Evolutionary conservation across 2,113 vertebrate species (phyloP), one percentile per base, ranked within the genome.

Genomic region (Panurus biarmicus): DNA sequence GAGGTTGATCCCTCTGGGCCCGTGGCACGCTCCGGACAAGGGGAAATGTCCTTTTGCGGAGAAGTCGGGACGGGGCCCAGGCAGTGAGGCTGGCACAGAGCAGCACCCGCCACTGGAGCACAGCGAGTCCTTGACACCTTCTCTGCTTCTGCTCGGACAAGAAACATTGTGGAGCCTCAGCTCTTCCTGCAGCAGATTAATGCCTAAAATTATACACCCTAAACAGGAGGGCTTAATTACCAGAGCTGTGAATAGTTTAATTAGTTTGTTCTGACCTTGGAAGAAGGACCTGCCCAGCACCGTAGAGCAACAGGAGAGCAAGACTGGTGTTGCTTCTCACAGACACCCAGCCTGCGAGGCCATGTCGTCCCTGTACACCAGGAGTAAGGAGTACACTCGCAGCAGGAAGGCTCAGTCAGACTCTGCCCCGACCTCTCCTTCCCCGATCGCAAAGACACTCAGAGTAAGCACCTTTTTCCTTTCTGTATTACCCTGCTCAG

Each of bases 361-460:
- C 93, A 99, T 99, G 99, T 99, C 99, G 72, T 98, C 99, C 86
- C 95, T 99, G 90, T 99, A 98, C 96, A 97, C 98, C 28, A 98
- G 99, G 94, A 98, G 97, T 97, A 99, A 99, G 97, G 99, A 99
- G 22, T 98, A 98, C 61, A 98, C 98, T 48, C 98, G 98, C 92
- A 98, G 97, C 97, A 98, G 98, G 97, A 99, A 98, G 96, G 98
- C 99, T 65, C 96, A 99, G 97, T 98, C 98, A 83, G 99, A 99
- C 66, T 99, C 98, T 38, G 98, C 99, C 58, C 99, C 99, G 2
- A 98, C 98, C 57, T 99, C 98, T 94, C 98, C 99, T 78, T 99
- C 99, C 95, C 98, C 98, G 64, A 98, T 98, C 57, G 98, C 98
- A 97, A 99, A 99, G 98, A 98, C 98, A 6, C 98, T 98, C 97